Evolutionary conservation across 2,113 vertebrate genomes (phyloP).

Genomic region (Paratilapia polleni): DNA sequence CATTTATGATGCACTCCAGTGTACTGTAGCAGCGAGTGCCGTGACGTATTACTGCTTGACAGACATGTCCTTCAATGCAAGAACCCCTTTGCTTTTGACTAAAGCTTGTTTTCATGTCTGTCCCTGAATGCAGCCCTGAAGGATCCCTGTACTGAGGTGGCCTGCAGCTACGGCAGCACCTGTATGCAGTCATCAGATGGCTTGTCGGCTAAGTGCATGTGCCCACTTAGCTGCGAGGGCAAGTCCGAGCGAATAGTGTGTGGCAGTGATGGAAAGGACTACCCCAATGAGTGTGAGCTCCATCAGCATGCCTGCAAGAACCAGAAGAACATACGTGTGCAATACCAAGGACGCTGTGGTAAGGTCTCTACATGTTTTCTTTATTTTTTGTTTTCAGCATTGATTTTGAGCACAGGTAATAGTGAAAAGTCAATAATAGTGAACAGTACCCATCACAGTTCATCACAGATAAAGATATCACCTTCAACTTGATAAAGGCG

Average conservation of each 20-base stretch:
- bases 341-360: conserved; percentile 90
- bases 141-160: conserved; percentile 90
- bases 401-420: not conserved
- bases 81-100: conserved; percentile 8
- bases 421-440: not conserved
- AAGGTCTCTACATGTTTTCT: conserved; percentile 59
- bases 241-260: conserved; percentile 81
- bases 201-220: conserved; percentile 88
- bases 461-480: not conserved
- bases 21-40: conserved; percentile 27
- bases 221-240: conserved; percentile 84
- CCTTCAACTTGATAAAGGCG: too few relatives aligned
- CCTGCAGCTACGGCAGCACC: conserved; percentile 94
- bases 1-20: conserved; percentile 44
- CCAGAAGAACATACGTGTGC: conserved; percentile 89
- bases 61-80: conserved; percentile 15
- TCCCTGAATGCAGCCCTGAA: conserved; percentile 81
- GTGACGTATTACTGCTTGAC: conserved; percentile 11
- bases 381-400: too few relatives aligned
- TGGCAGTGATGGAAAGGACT: conserved; percentile 92
- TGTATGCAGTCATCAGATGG: conserved; percentile 88
- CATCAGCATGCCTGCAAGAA: conserved; percentile 87
- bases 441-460: not conserved
- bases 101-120: conserved; percentile 18
- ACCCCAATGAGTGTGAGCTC: conserved; percentile 88